Base-by-base conservation (phyloP, 2,888 invertebrate species). In the Xanthia icteritia region DNA sequence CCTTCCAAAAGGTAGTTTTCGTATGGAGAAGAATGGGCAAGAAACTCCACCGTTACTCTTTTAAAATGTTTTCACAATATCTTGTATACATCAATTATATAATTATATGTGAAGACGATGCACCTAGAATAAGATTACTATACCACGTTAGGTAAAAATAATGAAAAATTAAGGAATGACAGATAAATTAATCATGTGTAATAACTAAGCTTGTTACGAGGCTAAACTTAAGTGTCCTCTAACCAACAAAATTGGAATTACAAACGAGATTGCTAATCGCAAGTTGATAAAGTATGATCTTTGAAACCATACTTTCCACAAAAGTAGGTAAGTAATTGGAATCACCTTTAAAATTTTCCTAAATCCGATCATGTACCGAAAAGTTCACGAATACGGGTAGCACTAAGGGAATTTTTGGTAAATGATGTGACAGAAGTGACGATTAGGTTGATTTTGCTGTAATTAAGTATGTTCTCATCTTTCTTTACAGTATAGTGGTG, bases 341-440 rank as follows among this genome's bases (percentile, higher is more conserved):
- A 36, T 71, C 66, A 76, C 76, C 76, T 81, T 81, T 45, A 58
- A 78, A 79, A 63, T 58, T 61, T 60, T 60, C 56, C 51, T 36
- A 71, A 71, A 6, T 27, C 64, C 42, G 36, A 67, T 27, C 76
- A 81, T 81, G 81, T 76, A 67, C 2, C 48, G 20, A 48, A n/a
- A 58, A 68, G 6, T 61, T 27, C 36, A n/a, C 39, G 17, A 70
- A 80, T 54, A 31, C 31, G 31, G 31, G 31, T 31, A 31, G 31
- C 31, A 31, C 31, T 54, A 73, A 42, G 6, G 23, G 8, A 64
- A 23, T 68, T 42, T 79, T 64, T 68, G 11, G 2, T 36, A 56
- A 66, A 56, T 42, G 9, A 51, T 23, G 15, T 23, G 39, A 2
- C 42, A 58, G 15, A 51, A n/a, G 20, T 17, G 65, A 15, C 39